A percentile compares a stretch with the other conserved stretches of the same genome.
Conservation (phyloP, 2,113 vertebrate species). For the Sander vitreus region DNA sequence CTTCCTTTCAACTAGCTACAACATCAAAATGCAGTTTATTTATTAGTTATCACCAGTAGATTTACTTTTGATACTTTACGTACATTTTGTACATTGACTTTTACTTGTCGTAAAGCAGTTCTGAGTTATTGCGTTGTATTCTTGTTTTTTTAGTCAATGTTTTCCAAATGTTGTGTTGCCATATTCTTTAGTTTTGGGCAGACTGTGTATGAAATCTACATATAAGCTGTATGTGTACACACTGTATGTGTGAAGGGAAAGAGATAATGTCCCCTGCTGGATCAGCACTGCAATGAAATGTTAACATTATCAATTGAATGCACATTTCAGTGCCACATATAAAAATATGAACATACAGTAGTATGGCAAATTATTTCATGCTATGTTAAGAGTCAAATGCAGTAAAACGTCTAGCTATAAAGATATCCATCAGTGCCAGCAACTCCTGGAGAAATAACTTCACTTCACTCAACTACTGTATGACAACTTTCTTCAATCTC, state of each 20-base stretch:
- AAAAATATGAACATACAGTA: background rate
- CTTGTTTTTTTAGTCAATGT: background rate
- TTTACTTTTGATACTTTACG: background rate
- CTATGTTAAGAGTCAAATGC: conserved; percentile 2
- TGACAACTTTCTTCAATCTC: conserved; percentile 12
- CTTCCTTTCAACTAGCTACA: background rate
- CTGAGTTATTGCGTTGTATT: background rate
- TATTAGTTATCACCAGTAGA: background rate
- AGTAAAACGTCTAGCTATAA: background rate
- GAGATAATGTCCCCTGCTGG: background rate
- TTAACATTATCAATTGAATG: conserved; percentile 36
- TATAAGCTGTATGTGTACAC: background rate
- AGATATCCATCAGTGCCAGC: conserved; percentile 23
- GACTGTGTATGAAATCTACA: conserved; percentile 6
- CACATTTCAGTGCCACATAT: conserved; percentile 41
- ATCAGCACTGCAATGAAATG: conserved; percentile 26
- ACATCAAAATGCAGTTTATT: background rate
- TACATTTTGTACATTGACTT: background rate
- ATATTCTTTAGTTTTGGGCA: background rate
- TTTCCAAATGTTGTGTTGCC: background rate
- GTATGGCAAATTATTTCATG: background rate
- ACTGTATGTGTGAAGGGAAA: conserved; percentile 1
- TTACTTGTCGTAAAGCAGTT: background rate
- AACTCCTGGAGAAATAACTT: conserved; percentile 21
- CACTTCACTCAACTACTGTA: background rate